Base-by-base conservation (phyloP, 2,888 invertebrate species). In the Ptychoptera albimana region DNA sequence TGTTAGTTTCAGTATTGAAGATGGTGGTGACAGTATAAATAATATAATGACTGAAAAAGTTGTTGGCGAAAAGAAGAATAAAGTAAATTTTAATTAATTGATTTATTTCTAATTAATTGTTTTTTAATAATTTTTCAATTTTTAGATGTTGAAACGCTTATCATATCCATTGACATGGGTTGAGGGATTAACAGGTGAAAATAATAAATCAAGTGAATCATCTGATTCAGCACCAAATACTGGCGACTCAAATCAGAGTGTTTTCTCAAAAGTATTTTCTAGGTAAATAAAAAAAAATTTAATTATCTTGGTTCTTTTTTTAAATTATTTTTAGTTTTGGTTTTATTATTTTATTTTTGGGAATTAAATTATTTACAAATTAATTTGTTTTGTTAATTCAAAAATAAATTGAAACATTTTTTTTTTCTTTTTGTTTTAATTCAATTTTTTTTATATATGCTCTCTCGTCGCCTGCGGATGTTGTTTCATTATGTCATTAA, bases 121-220 rank as follows among this genome's bases (percentile, higher is more conserved):
- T 29, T n/a, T 36, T 41, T 45, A 14, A 23, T 30, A 47, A 13
- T 38, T 44, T 48, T n/a, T n/a, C n/a, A n/a, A 39, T 44, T 63
- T 66, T n/a, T 59, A 91, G 87, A 88, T 89, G 85, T 69, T 91
- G 55, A 91, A 91, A 67, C 76, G 89, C 55, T 76, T 92, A 48
- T 89, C 89, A 1, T 88, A 91, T 69, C 91, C 91, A 12, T 67
- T 91, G 44, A 82, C 88, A 2, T 89, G 89, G 88, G 87, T 89
- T 72, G 89, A 89, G 62, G 87, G 88, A 2, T 69, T 87, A 37
- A 82, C 85, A 0, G 82, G 85, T 46, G 87, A 86, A 50, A 78
- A 75, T 51, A 75, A 73, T 48, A 70, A 61, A 49, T 50, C 54
- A 45, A 47, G 54, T 39, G 55, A 59, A 49, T 60, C 61, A 50